Conservation (phyloP, 2,113 vertebrate genomes). For the Heptranchias perlo region DNA sequence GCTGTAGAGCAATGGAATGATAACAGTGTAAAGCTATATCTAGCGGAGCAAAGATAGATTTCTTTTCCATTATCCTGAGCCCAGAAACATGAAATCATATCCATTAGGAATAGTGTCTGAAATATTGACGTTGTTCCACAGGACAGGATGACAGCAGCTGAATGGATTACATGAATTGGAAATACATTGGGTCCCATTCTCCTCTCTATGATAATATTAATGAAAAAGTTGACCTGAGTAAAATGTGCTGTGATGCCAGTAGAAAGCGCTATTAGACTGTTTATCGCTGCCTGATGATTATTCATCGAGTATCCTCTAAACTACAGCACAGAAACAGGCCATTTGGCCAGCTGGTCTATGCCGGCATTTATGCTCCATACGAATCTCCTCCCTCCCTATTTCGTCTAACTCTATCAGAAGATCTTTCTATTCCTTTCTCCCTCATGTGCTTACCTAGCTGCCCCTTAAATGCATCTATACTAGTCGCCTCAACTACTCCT, state of each 20-base stretch:
- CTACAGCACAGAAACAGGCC: too few relatives aligned
- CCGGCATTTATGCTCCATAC: too few relatives aligned
- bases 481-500: too few relatives aligned
- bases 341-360: too few relatives aligned
- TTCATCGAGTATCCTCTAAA: too few relatives aligned
- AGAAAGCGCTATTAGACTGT: not conserved
- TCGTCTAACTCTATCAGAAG: too few relatives aligned
- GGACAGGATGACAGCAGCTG: not conserved
- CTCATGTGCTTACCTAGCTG: too few relatives aligned
- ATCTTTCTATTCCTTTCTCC: too few relatives aligned
- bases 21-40: not conserved
- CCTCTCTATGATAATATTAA: not conserved
- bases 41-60: not conserved
- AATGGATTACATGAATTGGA: not conserved
- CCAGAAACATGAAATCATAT: not conserved
- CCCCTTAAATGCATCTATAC: too few relatives aligned
- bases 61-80: not conserved
- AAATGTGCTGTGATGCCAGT: not conserved
- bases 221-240: not conserved
- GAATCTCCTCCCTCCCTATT: too few relatives aligned
- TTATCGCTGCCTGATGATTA: not conserved
- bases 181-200: not conserved
- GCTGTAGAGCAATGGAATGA: not conserved
- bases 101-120: not conserved
- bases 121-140: conserved; percentile 11